Evolutionary conservation across 2,113 vertebrate genomes (phyloP), one percentile per base, ranked within the genome.

Genomic region (Procapra przewalskii): DNA sequence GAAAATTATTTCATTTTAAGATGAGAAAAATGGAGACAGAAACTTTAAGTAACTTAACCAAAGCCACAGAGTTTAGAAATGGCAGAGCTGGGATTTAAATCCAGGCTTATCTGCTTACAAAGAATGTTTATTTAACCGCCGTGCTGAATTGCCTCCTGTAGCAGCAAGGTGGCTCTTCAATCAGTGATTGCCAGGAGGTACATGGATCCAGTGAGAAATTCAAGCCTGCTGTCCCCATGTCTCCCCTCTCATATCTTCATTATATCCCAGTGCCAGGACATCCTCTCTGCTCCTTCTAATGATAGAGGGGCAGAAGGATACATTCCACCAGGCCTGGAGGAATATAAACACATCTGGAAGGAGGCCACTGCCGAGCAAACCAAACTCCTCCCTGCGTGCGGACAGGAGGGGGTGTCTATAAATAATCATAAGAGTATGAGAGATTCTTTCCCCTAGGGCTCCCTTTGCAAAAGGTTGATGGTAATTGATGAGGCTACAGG

Each of bases 401-500:
- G 97, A 96, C 90, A 91, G 93, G 94, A 89, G 57, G 71, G 40
- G 48, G 5, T 59, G 33, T 88, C 97, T 97, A 96, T 96, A 97
- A 97, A 98, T 98, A 98, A 97, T 90, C 67, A 50, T 62, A 62
- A 71, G 90, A 60, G 77, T 79, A 31, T 95, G 88, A 95, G 82
- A 91, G 88, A 91, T 93, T 52, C 83, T 98, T 80, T 98, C 71
- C 94, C 88, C 97, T 85, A 91, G 52, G 97, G 79, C 64, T 97
- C 79, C 86, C 94, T 93, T 57, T 97, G 88, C 75, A 40, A 97
- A 95, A 96, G 91, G 93, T 81, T 97, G 98, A 89, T 77, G 79
- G 91, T 88, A 97, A 98, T 71, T 98, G 97, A 98, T 97, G 95
- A 97, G 94, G 89, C 88, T 67, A 93, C 80, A 64, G 82, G 91